Conservation (phyloP, 2,888 invertebrate species). For the Orthosia cruda region DNA sequence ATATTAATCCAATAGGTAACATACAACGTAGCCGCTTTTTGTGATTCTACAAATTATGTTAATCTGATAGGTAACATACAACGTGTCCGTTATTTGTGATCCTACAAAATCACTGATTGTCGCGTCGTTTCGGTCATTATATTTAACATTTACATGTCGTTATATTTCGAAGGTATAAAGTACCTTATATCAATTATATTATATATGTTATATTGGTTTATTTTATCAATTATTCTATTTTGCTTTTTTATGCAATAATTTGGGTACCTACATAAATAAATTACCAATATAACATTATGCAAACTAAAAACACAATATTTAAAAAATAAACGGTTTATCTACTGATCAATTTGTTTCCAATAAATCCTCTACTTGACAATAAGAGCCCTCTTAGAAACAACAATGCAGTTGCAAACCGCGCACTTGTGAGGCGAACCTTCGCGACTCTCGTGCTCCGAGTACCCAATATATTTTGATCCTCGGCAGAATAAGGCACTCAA, state of each 20-base stretch:
- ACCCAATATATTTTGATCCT: slow-evolving; percentile 27
- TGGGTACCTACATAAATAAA: not conserved
- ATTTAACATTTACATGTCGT: not conserved
- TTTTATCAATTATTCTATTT: not conserved
- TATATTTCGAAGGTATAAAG: not conserved
- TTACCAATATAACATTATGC: not conserved
- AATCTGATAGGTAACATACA: no score
- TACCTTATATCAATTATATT: no score
- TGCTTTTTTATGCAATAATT: not conserved
- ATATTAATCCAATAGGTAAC: no score
- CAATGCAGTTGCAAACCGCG: slow-evolving; percentile 22
- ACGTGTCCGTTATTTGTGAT: slow-evolving; percentile 13
- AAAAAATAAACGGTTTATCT: not conserved
- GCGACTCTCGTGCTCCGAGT: slow-evolving; percentile 6
- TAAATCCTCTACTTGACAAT: not conserved
- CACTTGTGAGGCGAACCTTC: slow-evolving; percentile 8
- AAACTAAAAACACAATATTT: not conserved
- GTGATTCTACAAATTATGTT: no score
- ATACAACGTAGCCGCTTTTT: no score
- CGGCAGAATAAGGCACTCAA: not conserved
- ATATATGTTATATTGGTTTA: no score
- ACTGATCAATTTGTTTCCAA: not conserved
- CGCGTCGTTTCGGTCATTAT: not conserved
- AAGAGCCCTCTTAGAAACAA: slow-evolving; percentile 4
- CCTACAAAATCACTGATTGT: not conserved